phyloP scores from a whole-genome alignment of 2,797 vertebrate genomes.

The Potorous gilbertii region DNA sequence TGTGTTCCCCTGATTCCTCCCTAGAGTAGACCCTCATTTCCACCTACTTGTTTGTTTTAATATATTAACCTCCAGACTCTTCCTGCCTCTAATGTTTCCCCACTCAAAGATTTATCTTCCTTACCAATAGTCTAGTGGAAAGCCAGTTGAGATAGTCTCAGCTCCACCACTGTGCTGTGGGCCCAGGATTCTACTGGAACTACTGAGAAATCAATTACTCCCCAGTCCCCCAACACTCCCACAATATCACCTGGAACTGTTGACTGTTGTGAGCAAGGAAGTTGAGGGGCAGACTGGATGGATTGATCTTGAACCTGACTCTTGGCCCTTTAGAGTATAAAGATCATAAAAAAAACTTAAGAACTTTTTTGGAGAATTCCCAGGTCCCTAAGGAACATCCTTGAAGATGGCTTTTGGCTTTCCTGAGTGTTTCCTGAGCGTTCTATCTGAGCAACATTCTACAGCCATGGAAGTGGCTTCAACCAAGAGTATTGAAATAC shows the following conservation, averaged over 20 bases:
- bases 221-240: not conserved
- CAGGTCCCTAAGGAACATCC: not conserved
- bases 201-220: not conserved
- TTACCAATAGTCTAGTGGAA: not conserved
- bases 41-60: not conserved
- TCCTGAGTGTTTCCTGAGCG: not conserved
- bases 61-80: not conserved
- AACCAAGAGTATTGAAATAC: not conserved
- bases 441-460: not conserved
- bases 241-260: not conserved
- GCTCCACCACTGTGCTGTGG: not conserved
- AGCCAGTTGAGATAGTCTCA: not conserved
- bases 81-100: too few species aligned
- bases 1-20: too few species aligned
- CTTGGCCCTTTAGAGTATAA: not conserved
- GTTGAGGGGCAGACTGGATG: not conserved
- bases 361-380: not conserved
- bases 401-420: not conserved
- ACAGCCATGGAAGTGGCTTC: not conserved
- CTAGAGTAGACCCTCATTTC: not conserved
- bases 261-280: not conserved
- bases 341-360: not conserved
- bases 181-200: not conserved
- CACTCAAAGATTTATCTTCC: not conserved
- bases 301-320: not conserved